These are phyloP conservation scores for Mesorhabditis sp. DNA, from an alignment of 2,888 invertebrate species.

Conservation along the genomic window DNA sequence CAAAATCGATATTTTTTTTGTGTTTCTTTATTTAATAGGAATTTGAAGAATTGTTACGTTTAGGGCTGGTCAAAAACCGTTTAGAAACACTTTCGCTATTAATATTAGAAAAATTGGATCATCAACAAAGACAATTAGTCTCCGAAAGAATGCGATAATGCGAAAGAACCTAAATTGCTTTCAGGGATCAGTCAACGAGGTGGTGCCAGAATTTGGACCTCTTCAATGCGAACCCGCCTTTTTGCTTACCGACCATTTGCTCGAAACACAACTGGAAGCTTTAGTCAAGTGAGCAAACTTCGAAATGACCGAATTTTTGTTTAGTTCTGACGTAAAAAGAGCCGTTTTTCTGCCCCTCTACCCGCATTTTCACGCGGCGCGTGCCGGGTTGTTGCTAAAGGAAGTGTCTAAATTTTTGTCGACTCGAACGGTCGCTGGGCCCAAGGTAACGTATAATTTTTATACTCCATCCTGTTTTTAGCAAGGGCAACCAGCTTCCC, in stretches of 20 bases:
- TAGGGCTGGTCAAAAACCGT: too few relatives aligned
- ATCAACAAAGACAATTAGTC: neutral
- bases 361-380: slow-evolving; percentile 22
- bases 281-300: neutral
- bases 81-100: too few relatives aligned
- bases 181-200: neutral
- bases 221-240: neutral
- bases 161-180: neutral
- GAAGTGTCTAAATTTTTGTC: slow-evolving; percentile 16
- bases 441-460: neutral
- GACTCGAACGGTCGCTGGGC: neutral
- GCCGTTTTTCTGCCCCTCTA: slow-evolving; percentile 30
- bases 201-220: neutral
- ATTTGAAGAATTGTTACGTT: too few relatives aligned
- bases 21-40: too few relatives aligned
- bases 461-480: slow-evolving; percentile 16
- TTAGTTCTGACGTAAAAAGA: slow-evolving; percentile 6
- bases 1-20: too few relatives aligned
- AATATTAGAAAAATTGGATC: neutral
- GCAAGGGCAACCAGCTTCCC: slow-evolving; percentile 15
- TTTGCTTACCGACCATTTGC: neutral
- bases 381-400: slow-evolving; percentile 19
- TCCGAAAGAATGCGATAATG: neutral
- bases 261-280: neutral
- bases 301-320: slow-evolving; percentile 2